A percentile compares a stretch with the other conserved stretches of the same genome.
phyloP scores from a whole-genome alignment of 1,140 invertebrate species.

The roundworm (Caenorhabditis elegans) region DNA sequence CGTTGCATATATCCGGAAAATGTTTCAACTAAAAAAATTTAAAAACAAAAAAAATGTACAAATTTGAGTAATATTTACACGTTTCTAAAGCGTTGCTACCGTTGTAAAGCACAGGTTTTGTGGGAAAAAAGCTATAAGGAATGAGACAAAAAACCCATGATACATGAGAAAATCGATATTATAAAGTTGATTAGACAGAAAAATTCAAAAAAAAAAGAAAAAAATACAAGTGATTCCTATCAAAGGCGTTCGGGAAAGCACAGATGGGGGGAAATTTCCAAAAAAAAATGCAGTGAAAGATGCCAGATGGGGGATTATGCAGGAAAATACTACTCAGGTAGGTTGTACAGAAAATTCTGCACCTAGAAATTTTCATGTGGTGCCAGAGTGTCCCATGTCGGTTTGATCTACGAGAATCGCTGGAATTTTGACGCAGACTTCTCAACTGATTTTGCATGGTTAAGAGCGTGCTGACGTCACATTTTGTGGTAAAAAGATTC shows the following conservation, averaged over 20 bases:
- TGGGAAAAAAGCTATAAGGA: not conserved
- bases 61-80: not conserved
- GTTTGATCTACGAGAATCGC: too few relatives aligned
- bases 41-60: not conserved
- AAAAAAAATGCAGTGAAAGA: not conserved
- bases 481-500: too few relatives aligned
- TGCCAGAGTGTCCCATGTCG: too few relatives aligned
- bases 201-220: too few relatives aligned
- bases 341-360: not conserved
- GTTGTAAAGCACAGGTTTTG: not conserved
- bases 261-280: not conserved
- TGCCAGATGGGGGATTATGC: not conserved
- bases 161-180: not conserved
- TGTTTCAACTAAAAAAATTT: too few relatives aligned
- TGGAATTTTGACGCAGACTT: too few relatives aligned
- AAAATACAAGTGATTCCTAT: not conserved
- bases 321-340: not conserved
- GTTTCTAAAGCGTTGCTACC: not conserved
- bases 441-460: too few relatives aligned
- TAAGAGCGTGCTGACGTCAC: too few relatives aligned
- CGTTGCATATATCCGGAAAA: too few relatives aligned
- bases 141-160: not conserved
- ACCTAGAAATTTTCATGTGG: not conserved
- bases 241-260: not conserved
- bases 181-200: too few relatives aligned